Percentiles rank a stretch among this genome's conserved stretches.
These are phyloP conservation scores for Helarctos malayanus DNA, from an alignment of 2,797 vertebrate genomes.

Conservation along the genomic window DNA sequence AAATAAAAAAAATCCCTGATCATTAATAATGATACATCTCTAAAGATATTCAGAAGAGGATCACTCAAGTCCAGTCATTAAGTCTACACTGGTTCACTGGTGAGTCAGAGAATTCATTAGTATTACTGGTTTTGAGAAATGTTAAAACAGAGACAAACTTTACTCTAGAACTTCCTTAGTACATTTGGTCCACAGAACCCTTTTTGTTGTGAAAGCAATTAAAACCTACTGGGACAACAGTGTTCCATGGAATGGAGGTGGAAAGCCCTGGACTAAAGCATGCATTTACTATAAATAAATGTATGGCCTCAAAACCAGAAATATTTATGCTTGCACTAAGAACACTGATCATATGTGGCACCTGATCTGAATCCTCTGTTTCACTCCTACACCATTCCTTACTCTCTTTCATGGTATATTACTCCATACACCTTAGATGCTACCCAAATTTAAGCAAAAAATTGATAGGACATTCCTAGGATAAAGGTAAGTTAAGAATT, in stretches of 20 bases:
- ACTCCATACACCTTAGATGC: neutral
- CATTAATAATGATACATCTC: neutral
- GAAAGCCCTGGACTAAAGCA: neutral
- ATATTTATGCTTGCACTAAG: neutral
- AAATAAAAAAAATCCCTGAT: neutral
- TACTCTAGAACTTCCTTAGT: neutral
- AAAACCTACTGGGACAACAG: neutral
- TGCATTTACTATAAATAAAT: conserved; percentile 21
- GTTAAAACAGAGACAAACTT: neutral
- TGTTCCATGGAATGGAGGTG: neutral
- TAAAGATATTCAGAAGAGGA: neutral
- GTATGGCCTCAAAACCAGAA: conserved; percentile 47
- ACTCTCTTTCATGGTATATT: neutral
- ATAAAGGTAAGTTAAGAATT: conserved; percentile 10
- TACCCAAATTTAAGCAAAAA: conserved; percentile 19
- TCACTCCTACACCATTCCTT: neutral
- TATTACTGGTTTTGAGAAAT: neutral
- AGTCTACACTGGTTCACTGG: neutral
- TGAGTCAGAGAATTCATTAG: neutral
- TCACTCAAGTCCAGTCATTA: neutral
- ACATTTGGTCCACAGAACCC: neutral
- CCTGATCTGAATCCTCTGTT: conserved; percentile 1
- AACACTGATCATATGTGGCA: neutral
- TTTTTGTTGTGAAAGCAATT: conserved; percentile 1
- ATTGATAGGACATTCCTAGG: neutral